Percentiles rank a stretch among this genome's conserved stretches.
Evolutionary conservation across 2,113 vertebrate genomes (phyloP).

Genomic region (Ptyas mucosa): DNA sequence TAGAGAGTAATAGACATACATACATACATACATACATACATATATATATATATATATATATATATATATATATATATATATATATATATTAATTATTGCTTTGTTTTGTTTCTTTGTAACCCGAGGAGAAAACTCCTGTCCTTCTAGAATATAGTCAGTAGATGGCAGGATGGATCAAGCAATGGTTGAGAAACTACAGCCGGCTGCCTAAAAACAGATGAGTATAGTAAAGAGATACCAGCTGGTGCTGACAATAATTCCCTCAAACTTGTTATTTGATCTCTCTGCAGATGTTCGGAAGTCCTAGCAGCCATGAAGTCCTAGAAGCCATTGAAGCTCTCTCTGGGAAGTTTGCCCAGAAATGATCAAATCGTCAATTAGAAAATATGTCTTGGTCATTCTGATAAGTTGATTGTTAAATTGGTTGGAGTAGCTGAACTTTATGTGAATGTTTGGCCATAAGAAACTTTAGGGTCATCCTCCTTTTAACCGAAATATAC

Average conservation of each 20-base stretch:
- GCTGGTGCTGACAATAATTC: not conserved
- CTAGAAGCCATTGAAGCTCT: not conserved
- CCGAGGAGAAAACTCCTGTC: not conserved
- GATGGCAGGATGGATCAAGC: conserved; percentile 72
- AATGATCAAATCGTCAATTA: conserved; percentile 30
- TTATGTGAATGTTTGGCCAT: not conserved
- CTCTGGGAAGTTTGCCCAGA: conserved; percentile 44
- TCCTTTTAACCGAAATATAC: not conserved
- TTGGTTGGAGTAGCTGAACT: conserved; percentile 44
- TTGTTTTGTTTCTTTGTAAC: not conserved
- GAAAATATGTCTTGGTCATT: conserved; percentile 32
- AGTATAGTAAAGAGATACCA: conserved; percentile 21
- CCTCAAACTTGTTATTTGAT: not conserved
- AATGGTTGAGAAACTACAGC: not conserved
- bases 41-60: too few species aligned
- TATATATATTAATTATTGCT: not conserved
- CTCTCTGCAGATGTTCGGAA: conserved; percentile 32
- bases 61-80: too few species aligned
- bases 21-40: too few species aligned
- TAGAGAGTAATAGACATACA: too few species aligned
- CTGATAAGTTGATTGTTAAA: conserved; percentile 28
- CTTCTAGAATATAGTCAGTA: conserved; percentile 51
- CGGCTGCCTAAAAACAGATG: conserved; percentile 15
- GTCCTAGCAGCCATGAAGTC: not conserved
- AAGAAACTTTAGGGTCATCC: conserved; percentile 11